Base-by-base conservation (phyloP, 2,888 invertebrate genomes). In the Sialis lutaria region DNA sequence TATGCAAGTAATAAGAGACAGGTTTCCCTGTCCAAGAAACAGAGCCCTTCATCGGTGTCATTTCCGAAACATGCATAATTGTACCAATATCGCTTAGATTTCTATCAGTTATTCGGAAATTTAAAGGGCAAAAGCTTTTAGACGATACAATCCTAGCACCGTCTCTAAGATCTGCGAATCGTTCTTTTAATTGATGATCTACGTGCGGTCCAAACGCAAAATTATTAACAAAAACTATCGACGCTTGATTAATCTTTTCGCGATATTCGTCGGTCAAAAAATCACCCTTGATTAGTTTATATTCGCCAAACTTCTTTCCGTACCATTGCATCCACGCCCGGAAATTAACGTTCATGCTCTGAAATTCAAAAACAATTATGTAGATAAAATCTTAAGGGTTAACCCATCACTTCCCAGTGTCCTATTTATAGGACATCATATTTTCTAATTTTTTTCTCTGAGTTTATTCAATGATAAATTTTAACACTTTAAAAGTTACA, bases 11-110 rank as follows among this genome's bases (percentile, higher is more conserved):
- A 74, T 98, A 99, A 53, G 93, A 91, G 58, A 98, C 97, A 45
- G 96, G 91, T 67, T 93, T 96, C 54, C 92, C 92, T 50, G 98
- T 99, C 98, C 98, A 98, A 12, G 97, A 97, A 50, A 97, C 97
- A 8, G 93, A 93, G 54, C 93, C 93, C 61, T 85, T 80, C 52
- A 95, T 69, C 12, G 96, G 93, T 52, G 91, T 85, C 80, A 98
- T 85, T 70, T 96, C 95, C 53, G 85, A 85, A 40, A 98, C 93
- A 66, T 95, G 92, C 90, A 98, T 93, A 60, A 99, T 97, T 52
- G 96, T 92, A 54, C 96, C 96, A 62, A 98, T 95, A 69, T 98
- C 96, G 68, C 88, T 91, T 51, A 98, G 75, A 69, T 96, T 97
- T 62, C 98, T 75, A 67, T 97, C 96, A 33, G 95, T 97, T 63